phyloP scores from a whole-genome alignment of 1,140 invertebrate genomes.

The Ceratoteleas bidentatus region DNA sequence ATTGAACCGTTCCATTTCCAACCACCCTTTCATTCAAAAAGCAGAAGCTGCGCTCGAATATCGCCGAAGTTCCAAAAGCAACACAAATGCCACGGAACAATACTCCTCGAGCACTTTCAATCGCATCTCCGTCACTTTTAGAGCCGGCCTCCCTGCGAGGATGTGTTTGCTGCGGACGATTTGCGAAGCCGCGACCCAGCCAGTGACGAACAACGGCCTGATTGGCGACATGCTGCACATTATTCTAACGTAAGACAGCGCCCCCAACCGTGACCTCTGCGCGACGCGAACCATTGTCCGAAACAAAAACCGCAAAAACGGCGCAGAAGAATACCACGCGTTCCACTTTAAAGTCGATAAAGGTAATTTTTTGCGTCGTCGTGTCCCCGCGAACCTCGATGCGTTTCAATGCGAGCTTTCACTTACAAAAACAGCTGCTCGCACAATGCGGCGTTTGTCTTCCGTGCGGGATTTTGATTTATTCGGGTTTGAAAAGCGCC shows the following conservation, averaged over 20 bases:
- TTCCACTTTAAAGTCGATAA: conserved; percentile 60
- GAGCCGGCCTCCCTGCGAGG: conserved; percentile 74
- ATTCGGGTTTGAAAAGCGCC: conserved; percentile 60
- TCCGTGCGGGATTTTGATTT: conserved; percentile 50
- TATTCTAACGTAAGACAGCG: conserved; percentile 75
- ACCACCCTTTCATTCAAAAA: background rate
- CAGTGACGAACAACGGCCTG: conserved; percentile 75
- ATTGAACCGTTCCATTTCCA: too few species aligned
- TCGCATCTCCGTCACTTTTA: conserved; percentile 43
- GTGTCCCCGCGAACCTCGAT: conserved; percentile 36
- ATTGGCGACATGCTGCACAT: conserved; percentile 79
- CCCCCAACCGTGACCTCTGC: background rate
- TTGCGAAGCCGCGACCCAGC: conserved; percentile 75
- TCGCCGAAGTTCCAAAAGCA: background rate
- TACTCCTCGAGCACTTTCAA: conserved; percentile 15
- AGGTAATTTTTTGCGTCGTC: conserved; percentile 58
- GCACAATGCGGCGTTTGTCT: conserved; percentile 56
- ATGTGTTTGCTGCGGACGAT: conserved; percentile 76
- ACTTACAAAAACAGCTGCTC: conserved; percentile 60
- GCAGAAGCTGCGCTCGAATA: background rate
- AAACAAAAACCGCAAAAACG: conserved; percentile 11
- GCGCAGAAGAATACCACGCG: conserved; percentile 13
- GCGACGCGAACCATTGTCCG: conserved; percentile 1
- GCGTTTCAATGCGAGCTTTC: conserved; percentile 57
- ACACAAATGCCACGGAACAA: conserved; percentile 15